Evolutionary conservation across 2,113 vertebrate species (phyloP).

Genomic region (Protobothrops flavoviridis): DNA sequence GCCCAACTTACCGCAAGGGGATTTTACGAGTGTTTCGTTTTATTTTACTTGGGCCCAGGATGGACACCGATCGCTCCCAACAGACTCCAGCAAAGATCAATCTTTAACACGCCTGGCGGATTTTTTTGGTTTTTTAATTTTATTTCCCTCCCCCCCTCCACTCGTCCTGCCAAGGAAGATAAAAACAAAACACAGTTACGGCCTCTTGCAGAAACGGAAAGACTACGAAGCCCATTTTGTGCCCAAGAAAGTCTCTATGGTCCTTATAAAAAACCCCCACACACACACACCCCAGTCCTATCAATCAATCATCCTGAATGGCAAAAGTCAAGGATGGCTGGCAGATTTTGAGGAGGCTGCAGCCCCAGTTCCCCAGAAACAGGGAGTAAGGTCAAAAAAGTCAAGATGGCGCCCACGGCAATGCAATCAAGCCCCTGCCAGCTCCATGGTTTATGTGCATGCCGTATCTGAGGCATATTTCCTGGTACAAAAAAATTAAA

Average conservation of each 20-base stretch:
- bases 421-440: neutral
- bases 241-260: constrained; percentile 5
- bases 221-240: neutral
- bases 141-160: constrained; percentile 67
- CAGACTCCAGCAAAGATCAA: constrained; percentile 49
- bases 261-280: constrained; percentile 3
- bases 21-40: too few relatives aligned
- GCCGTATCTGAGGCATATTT: neutral
- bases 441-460: neutral
- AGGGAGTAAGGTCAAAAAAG: neutral
- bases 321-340: neutral
- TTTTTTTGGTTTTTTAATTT: constrained; percentile 96
- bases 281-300: too few relatives aligned
- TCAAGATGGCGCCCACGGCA: neutral
- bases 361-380: neutral
- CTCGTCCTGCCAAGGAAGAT: constrained; percentile 85
- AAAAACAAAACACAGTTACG: constrained; percentile 65
- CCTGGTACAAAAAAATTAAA: neutral
- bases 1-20: too few relatives aligned
- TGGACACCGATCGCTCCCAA: neutral
- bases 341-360: neutral
- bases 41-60: too few relatives aligned
- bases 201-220: constrained; percentile 36
- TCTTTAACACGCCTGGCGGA: constrained; percentile 72
- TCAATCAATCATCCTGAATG: neutral